A percentile compares a stretch with the other conserved stretches of the same genome.
Conservation (phyloP, 2,113 vertebrate genomes). For the Malaclemys terrapin region DNA sequence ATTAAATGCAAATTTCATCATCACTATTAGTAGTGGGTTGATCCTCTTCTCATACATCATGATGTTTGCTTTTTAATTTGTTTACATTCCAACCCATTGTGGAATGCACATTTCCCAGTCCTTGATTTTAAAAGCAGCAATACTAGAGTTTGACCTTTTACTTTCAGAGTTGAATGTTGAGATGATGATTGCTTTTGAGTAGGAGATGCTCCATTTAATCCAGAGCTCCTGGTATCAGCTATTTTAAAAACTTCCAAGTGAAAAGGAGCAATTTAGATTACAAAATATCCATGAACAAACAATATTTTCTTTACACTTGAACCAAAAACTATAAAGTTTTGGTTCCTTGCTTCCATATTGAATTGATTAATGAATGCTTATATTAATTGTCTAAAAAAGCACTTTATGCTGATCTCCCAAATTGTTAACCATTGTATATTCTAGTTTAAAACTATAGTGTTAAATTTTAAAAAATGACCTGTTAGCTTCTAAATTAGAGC, state of each 20-base stretch:
- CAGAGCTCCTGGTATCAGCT: neutral
- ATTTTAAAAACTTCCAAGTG: neutral
- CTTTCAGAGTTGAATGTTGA: neutral
- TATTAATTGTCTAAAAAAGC: slow-evolving; percentile 22
- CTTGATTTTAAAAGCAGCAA: neutral
- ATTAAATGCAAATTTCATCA: neutral
- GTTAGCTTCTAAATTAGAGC: neutral
- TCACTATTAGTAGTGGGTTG: neutral
- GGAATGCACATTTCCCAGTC: neutral
- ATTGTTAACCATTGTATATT: neutral
- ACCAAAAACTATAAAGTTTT: neutral
- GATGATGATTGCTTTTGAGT: neutral
- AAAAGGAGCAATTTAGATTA: neutral
- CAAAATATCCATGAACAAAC: neutral
- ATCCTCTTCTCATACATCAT: neutral
- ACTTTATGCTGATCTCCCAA: slow-evolving; percentile 7
- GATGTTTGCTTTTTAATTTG: neutral
- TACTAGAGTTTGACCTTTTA: neutral
- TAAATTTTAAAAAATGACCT: neutral
- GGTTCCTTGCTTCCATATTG: neutral
- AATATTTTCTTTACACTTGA: neutral
- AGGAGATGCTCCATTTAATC: neutral
- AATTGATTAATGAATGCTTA: neutral
- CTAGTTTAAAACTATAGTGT: neutral
- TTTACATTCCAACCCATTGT: neutral